Base-by-base conservation (phyloP, 2,888 invertebrate species). In the Rotaria macrura region DNA sequence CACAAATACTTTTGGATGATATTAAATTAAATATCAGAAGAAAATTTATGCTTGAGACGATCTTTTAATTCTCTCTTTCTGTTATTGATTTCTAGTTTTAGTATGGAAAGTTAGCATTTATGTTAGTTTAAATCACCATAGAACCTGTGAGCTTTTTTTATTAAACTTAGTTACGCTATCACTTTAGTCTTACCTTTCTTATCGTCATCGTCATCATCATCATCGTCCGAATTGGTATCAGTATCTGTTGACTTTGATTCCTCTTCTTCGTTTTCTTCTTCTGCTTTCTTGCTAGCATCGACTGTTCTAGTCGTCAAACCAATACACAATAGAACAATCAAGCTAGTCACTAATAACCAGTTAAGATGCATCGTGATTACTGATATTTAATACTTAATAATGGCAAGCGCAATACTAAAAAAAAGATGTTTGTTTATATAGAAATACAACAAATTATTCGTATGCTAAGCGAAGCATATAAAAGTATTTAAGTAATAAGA, bases 201-300 rank as follows among this genome's bases (percentile, higher is more conserved):
- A 12, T 79, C 43, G 43, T 40, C 79, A 43, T 40, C 79, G 43
- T 79, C 79, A 43, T 74, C 74, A 40, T 74, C 40, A 43, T 49
- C 49, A 17, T 1, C 17, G 4, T 79, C 43, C 12, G 79, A 14
- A n/a, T 79, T 43, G 0, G 43, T 43, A n/a, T 79, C 79, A 25
- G 79, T 25, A 79, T 79, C 79, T 25, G 79, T 79, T 43, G 40
- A 25, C 6, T 10, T 20, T n/a, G 40, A 40, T 43, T 65, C 34
- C 7, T 79, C 79, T 79, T 79, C 79, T 79, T 79, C 79, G 7
- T 23, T 79, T 34, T 79, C 79, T 43, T 79, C 79, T n/a, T 43
- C 43, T n/a, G 79, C 25, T 79, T 79, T 79, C 43, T 79, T 79
- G 40, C 43, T 43, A 43, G 79, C 79, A 43, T 79, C 79, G 43